Percentiles rank a stretch among this genome's conserved stretches.
phyloP scores from a whole-genome alignment of 2,113 vertebrate species.

The Piprites chloris region DNA sequence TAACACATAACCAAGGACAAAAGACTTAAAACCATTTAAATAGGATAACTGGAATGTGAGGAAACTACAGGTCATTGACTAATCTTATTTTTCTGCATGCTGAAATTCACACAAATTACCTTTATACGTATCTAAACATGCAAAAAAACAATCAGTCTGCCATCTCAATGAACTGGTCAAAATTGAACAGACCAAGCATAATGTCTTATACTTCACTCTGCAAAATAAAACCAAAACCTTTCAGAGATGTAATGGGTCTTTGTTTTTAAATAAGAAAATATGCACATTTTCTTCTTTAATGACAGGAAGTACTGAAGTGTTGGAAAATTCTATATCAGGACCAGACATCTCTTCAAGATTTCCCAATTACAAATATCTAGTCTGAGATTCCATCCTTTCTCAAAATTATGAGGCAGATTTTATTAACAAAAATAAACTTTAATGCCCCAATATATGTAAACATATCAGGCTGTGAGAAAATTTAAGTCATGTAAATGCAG shows the following conservation, averaged over 20 bases:
- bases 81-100: neutral
- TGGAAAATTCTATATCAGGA: neutral
- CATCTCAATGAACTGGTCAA: neutral
- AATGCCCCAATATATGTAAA: neutral
- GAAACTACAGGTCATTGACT: neutral
- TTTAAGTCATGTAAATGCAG: slow-evolving; percentile 28
- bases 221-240: neutral
- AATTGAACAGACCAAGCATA: neutral
- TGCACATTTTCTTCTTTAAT: neutral
- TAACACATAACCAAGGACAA: neutral
- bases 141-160: neutral
- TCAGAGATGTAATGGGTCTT: neutral
- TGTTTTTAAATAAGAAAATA: neutral
- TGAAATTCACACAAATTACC: neutral
- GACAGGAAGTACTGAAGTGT: neutral
- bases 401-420: neutral
- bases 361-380: neutral
- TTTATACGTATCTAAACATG: neutral
- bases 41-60: neutral
- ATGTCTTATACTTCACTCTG: neutral
- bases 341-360: neutral
- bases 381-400: neutral
- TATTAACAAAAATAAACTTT: neutral
- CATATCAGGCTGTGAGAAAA: neutral
- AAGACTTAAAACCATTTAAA: neutral